Percentiles rank a stretch among this genome's conserved stretches.
These are phyloP conservation scores for Tyto alba DNA, from an alignment of 2,113 vertebrate genomes.

Conservation along the genomic window DNA sequence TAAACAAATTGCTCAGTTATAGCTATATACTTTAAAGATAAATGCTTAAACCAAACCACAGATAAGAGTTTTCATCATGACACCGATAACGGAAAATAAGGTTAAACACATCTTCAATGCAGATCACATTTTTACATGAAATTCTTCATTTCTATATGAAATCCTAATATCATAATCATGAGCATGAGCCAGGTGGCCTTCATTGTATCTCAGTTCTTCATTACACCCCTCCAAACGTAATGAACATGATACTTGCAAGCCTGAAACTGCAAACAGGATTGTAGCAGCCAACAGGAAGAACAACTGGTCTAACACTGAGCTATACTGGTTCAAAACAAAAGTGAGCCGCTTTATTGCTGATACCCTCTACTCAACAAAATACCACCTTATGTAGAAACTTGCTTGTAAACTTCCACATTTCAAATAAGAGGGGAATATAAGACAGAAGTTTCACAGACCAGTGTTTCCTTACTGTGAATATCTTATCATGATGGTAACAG, in stretches of 20 bases:
- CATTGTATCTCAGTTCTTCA: not conserved
- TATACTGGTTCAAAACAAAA: not conserved
- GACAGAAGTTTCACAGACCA: not conserved
- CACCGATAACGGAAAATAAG: not conserved
- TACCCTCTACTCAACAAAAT: not conserved
- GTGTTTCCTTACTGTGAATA: not conserved
- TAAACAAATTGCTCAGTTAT: not conserved
- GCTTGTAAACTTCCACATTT: not conserved
- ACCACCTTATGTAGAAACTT: not conserved
- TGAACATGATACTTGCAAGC: rapidly evolving
- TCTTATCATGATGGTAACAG: not conserved
- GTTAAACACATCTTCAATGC: not conserved
- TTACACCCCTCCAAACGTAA: not conserved
- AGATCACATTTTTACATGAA: not conserved
- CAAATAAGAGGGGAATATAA: not conserved
- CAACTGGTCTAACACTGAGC: not conserved
- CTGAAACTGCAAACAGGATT: not conserved
- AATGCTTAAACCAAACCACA: not conserved
- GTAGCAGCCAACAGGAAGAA: not conserved
- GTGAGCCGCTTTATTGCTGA: not conserved
- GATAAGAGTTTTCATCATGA: not conserved
- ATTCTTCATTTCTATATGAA: not conserved
- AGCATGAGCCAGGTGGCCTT: not conserved
- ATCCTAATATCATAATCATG: not conserved
- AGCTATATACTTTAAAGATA: not conserved